Base-by-base conservation (phyloP, 2,113 vertebrate genomes). In the Hippoglossus stenolepis region DNA sequence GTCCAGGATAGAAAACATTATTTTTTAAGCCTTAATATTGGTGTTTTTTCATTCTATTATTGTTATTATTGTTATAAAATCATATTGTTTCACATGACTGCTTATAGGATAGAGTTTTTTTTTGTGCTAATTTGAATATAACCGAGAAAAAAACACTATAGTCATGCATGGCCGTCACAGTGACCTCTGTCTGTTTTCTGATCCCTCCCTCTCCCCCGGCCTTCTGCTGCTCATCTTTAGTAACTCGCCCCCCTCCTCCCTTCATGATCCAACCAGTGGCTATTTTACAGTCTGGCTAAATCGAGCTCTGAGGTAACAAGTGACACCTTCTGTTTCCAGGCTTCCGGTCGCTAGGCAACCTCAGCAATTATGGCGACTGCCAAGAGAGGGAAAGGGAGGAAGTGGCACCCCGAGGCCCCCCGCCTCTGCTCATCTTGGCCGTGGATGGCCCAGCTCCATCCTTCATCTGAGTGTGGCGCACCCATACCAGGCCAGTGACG, bases 341-440 rank as follows among this genome's bases (percentile, higher is more conserved):
- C 83, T 92, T 92, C 89, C 85, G 79, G 93, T 95, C 89, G 90
- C 94, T 92, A 94, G 91, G 93, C 94, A 93, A 94, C 93, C 80
- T 87, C 70, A 86, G 88, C 89, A 90, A 92, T 92, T 90, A 93
- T 93, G 80, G 38, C 76, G 80, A 73, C 69, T 80, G 85, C 87
- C 88, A 92, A 85, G 86, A 90, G 91, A 90, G 87, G 84, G 82
- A 90, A 54, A 77, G 69, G 8, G 84, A 88, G 93, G 90, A 93
- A 92, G 90, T 86, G 79, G 84, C 86, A 83, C 77, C 85, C 81
- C 23, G 31, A 67, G 84, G 80, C 87, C 85, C 84, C 87, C 87
- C 82, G 76, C 91, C 85, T 90, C 78, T 49, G 75, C 85, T 89
- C 85, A 87, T 88, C 83, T 75, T 81, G 87, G 85, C 85, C 23